A percentile compares a stretch with the other conserved stretches of the same genome.
phyloP scores from a whole-genome alignment of 2,113 vertebrate genomes.

The Alces alces region DNA sequence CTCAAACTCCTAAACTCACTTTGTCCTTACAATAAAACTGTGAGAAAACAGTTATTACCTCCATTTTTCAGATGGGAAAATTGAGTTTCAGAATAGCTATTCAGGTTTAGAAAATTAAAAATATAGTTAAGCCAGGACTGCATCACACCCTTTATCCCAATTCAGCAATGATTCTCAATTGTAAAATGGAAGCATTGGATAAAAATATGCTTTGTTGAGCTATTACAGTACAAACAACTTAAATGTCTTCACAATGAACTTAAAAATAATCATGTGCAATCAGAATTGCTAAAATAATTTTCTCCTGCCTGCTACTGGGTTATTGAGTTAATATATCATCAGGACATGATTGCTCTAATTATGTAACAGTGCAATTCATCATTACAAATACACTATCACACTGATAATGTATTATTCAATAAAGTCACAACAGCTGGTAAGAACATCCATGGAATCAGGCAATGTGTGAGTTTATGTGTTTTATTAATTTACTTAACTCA shows the following conservation, averaged over 20 bases:
- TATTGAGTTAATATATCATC: conserved; percentile 74
- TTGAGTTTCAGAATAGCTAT: not conserved
- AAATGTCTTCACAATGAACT: not conserved
- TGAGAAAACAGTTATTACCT: not conserved
- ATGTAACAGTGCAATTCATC: conserved; percentile 61
- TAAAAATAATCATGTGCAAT: conserved; percentile 18
- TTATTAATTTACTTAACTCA: conserved; percentile 43
- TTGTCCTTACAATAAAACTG: not conserved
- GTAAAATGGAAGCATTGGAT: not conserved
- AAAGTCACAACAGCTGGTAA: conserved; percentile 63
- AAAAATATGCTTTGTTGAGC: not conserved
- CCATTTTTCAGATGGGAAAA: not conserved
- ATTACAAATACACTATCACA: conserved; percentile 34
- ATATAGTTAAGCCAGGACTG: not conserved
- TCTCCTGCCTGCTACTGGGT: conserved; percentile 60
- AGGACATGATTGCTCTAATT: conserved; percentile 37
- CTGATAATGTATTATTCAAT: conserved; percentile 77
- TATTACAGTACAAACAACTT: not conserved
- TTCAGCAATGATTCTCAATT: not conserved
- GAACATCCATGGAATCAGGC: not conserved
- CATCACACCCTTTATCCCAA: not conserved
- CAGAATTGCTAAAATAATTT: conserved; percentile 34
- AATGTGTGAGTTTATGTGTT: conserved; percentile 32
- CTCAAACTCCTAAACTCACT: not conserved
- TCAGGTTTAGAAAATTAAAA: not conserved